Conservation (phyloP, 2,888 invertebrate genomes). For the Eilema depressum region DNA sequence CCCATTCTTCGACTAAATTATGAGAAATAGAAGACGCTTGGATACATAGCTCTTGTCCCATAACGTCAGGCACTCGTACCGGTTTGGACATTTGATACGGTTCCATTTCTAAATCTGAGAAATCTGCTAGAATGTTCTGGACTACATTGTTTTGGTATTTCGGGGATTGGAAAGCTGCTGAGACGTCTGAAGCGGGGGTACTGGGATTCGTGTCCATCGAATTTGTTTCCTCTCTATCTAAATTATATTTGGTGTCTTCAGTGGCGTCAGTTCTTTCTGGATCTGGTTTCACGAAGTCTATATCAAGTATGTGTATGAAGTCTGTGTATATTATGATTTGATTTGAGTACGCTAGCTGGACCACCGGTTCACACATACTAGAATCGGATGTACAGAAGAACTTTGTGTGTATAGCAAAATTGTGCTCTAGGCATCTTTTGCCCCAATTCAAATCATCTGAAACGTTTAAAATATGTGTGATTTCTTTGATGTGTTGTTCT, state of each 20-base stretch:
- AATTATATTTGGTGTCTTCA: constrained; percentile 71
- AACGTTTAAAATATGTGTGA: constrained; percentile 34
- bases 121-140: constrained; percentile 88
- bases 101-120: constrained; percentile 88
- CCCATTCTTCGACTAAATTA: constrained; percentile 84
- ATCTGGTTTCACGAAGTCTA: constrained; percentile 84
- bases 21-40: constrained; percentile 81
- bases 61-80: constrained; percentile 78
- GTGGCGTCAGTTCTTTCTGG: constrained; percentile 66
- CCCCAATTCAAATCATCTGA: constrained; percentile 87
- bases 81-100: constrained; percentile 78
- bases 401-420: constrained; percentile 96
- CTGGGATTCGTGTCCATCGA: constrained; percentile 73
- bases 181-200: constrained; percentile 76
- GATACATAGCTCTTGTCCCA: constrained; percentile 82
- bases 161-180: constrained; percentile 82
- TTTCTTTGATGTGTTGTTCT: background rate
- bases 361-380: constrained; percentile 91
- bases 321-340: constrained; percentile 95
- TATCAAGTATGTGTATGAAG: constrained; percentile 93
- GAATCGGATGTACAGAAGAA: constrained; percentile 96
- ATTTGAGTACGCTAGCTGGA: constrained; percentile 90
- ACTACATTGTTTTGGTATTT: constrained; percentile 86
- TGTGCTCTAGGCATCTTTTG: constrained; percentile 94
- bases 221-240: constrained; percentile 74